Evolutionary conservation across 1,140 invertebrate genomes (phyloP), one percentile per base, ranked within the genome.

Genomic region (Dysdera silvatica): DNA sequence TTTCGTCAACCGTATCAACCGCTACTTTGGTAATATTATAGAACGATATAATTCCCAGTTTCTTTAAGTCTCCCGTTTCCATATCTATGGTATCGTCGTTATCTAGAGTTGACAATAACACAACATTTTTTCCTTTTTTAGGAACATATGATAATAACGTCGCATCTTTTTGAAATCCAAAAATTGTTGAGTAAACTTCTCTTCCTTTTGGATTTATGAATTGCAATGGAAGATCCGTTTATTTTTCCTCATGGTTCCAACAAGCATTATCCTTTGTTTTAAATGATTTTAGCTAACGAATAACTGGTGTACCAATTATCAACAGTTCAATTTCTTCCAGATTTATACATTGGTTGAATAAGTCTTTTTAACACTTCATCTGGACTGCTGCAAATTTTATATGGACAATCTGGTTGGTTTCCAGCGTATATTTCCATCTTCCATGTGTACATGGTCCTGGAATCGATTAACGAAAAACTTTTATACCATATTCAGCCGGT

Each of bases 21-120:
- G 74, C 78, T 35, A 74, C 73, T 73, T 80, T 80, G 2, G 73
- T 75, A 29, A 56, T 59, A 67, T 77, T 78, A 67, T 80, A 80
- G 51, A 70, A 70, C 10, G 65, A 29, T 51, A 78, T 72, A 37
- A 80, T 76, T 29, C 76, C 68, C 40, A 75, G 73, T 67, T 77
- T 78, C 28, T 66, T 65, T 40, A 18, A 24, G 24, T 59, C 47
- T 29, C 67, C 52, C 54, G 26, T 60, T 29, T 37, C 35, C 53
- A 16, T 45, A 14, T 68, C 61, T 16, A 71, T 61, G 10, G n/a
- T 40, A n/a, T 35, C 43, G 32, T 69, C 61, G 41, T 70, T 14
- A 52, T 72, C 70, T 61, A 66, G 49, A 6, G 60, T 64, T 35
- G 51, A 66, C 5, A 73, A 28, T 8, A 71, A 41, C 23, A 65